These are phyloP conservation scores for Zosterops lateralis DNA, from an alignment of 2,113 vertebrate genomes.

Conservation along the genomic window DNA sequence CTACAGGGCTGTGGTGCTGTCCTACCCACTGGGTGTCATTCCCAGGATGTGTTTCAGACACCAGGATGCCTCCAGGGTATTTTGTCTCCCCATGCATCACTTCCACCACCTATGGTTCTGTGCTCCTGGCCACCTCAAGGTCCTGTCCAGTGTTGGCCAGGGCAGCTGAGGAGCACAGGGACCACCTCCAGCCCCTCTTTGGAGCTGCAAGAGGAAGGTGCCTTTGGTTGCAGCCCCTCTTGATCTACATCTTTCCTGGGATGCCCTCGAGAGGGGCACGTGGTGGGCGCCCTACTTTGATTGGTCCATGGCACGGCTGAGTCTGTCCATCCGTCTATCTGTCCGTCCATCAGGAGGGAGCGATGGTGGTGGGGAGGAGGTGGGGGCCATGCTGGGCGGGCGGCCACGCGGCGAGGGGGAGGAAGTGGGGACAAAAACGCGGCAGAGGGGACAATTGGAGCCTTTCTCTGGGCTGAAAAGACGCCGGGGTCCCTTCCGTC, in stretches of 20 bases:
- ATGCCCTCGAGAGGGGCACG: background rate
- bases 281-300: background rate
- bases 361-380: background rate
- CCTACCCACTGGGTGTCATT: background rate
- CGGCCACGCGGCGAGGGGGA: background rate
- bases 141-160: background rate
- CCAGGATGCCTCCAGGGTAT: background rate
- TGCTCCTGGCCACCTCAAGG: background rate
- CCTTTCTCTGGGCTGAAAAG: conserved; percentile 51
- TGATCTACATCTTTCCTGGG: background rate
- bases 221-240: background rate
- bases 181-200: background rate
- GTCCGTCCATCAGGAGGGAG: background rate
- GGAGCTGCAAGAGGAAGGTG: background rate
- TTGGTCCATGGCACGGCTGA: accelerated
- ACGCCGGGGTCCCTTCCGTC: conserved; percentile 19
- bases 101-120: accelerated
- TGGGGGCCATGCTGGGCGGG: background rate
- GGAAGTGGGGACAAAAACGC: conserved; percentile 40
- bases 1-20: background rate
- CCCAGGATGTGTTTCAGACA: background rate
- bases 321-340: accelerated
- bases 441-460: conserved; percentile 1
- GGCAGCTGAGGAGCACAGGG: background rate
- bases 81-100: accelerated